These are phyloP conservation scores for Byasa hedistus DNA, from an alignment of 2,888 invertebrate genomes.

Conservation along the genomic window DNA sequence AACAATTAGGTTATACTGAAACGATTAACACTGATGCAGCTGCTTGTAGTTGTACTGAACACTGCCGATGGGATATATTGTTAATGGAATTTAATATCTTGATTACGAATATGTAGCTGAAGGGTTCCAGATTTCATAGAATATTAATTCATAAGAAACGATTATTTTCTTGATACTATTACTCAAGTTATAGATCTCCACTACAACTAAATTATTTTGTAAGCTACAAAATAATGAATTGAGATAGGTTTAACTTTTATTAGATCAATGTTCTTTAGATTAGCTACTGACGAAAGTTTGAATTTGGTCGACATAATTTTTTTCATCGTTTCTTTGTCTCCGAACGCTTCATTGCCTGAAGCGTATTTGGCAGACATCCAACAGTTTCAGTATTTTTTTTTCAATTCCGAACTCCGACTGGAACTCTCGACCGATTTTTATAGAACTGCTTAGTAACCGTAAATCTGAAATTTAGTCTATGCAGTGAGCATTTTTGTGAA, in stretches of 20 bases:
- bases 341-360: background rate
- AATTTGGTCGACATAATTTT: slow-evolving; percentile 2
- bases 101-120: too few species aligned
- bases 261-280: background rate
- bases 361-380: slow-evolving; percentile 21
- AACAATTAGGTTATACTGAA: too few species aligned
- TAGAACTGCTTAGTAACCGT: slow-evolving; percentile 15
- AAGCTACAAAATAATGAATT: background rate
- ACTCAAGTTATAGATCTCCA: too few species aligned
- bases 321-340: slow-evolving; percentile 12
- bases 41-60: too few species aligned
- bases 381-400: slow-evolving; percentile 12
- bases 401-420: slow-evolving; percentile 5
- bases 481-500: background rate
- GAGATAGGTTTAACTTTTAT: background rate
- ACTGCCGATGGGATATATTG: too few species aligned
- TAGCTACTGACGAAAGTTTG: background rate
- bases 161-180: too few species aligned
- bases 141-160: too few species aligned
- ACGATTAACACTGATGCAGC: too few species aligned
- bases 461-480: background rate
- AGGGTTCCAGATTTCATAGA: too few species aligned
- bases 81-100: too few species aligned
- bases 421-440: slow-evolving; percentile 12
- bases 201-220: background rate